These are phyloP conservation scores for Microctenopoma steveboyesi DNA, from an alignment of 2,797 vertebrate genomes.

Conservation along the genomic window DNA sequence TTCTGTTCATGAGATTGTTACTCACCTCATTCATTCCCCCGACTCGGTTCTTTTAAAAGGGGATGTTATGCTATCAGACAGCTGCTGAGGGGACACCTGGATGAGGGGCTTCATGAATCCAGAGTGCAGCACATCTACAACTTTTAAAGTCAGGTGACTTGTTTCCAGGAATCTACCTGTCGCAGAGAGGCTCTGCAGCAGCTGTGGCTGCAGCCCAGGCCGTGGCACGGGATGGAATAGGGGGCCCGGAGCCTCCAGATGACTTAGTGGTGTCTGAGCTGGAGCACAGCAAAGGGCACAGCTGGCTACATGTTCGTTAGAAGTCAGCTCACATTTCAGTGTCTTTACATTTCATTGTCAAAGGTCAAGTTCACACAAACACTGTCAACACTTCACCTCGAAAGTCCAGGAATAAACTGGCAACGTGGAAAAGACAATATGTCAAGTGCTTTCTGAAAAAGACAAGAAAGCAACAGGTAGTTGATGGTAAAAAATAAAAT, in stretches of 20 bases:
- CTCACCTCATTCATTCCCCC: conserved; percentile 20
- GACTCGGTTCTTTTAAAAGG: background rate
- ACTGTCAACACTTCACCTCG: background rate
- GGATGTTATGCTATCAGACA: conserved; percentile 22
- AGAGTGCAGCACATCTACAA: conserved; percentile 10
- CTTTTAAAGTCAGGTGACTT: conserved; percentile 12
- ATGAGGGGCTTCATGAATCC: conserved; percentile 36
- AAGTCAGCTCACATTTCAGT: background rate
- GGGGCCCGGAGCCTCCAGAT: background rate
- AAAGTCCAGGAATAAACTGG: background rate
- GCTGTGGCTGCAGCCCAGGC: conserved; percentile 22
- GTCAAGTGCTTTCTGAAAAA: background rate
- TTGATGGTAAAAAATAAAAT: too few species aligned
- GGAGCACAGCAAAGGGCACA: conserved; percentile 1
- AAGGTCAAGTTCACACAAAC: conserved; percentile 31
- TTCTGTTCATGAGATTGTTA: conserved; percentile 43
- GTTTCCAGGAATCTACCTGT: conserved; percentile 24
- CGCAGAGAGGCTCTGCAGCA: conserved; percentile 5
- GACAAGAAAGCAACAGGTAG: background rate
- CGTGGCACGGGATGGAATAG: conserved; percentile 11
- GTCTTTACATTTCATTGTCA: conserved; percentile 16
- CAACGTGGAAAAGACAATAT: background rate
- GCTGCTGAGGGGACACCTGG: conserved; percentile 20
- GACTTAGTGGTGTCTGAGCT: conserved; percentile 21
- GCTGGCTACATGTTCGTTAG: background rate